Evolutionary conservation across 2,888 invertebrate genomes (phyloP), one percentile per base, ranked within the genome.

Genomic region (Drosophila borborema): DNA sequence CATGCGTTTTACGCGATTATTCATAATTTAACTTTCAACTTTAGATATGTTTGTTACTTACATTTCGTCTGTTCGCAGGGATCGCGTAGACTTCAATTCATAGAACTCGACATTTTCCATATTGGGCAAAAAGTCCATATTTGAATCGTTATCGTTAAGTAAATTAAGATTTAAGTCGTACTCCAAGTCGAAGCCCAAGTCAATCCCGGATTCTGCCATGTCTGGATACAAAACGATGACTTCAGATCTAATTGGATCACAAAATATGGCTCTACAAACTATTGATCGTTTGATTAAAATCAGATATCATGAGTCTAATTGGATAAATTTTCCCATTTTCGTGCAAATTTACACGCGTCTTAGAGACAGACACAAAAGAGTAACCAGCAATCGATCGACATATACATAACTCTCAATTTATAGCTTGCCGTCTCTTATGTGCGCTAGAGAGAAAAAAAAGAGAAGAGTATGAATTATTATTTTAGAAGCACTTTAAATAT

Each of bases 111-210:
- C 83, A 70, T 87, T 90, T n/a, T 90, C 86, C 16, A 91, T 75
- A 73, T 86, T 84, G 9, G 91, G 85, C 41, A 91, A 55, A 51
- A 84, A 81, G 34, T 85, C 85, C 69, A 91, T 84, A 41, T 66
- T 75, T 34, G 72, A 76, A 43, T 92, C 92, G 56, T 85, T 91
- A 28, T 91, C 79, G 65, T 85, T 84, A 38, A 82, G 64, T 45
- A 82, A 65, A 62, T 74, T 89, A 10, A 82, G 51, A 74, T 91
- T 91, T 41, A 91, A 93, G 69, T 92, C 92, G 66, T 92, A 93
- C 72, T 95, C 94, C 72, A 95, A 93, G 92, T 95, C 95, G 89
- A 95, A 95, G 73, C 95, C 95, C 91, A 95, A 93, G 92, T 95
- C 95, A 78, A 95, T 95, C 38, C 95, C 95, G 49, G 95, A 95